phyloP scores from a whole-genome alignment of 2,113 vertebrate genomes.

The Echinops telfairi region DNA sequence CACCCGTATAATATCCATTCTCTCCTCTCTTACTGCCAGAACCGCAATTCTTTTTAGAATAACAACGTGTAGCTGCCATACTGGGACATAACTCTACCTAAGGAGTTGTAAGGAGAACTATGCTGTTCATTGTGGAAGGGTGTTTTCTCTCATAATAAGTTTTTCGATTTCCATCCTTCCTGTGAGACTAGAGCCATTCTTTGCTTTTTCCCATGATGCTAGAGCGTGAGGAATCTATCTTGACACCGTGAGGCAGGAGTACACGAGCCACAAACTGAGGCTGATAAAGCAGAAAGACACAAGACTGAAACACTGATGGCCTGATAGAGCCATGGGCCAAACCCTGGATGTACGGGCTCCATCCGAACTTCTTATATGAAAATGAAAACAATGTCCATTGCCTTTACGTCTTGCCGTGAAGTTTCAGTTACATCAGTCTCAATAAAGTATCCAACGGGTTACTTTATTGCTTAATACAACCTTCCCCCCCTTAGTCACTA shows the following conservation, averaged over 20 bases:
- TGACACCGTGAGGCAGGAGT: not conserved
- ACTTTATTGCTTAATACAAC: not conserved
- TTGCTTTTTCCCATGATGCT: not conserved
- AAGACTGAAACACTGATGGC: not conserved
- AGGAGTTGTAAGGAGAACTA: not conserved
- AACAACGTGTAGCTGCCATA: not conserved
- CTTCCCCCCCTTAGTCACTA: not conserved
- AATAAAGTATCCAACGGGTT: not conserved
- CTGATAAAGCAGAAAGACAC: not conserved
- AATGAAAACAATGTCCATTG: slow-evolving; percentile 19
- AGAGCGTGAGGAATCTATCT: not conserved
- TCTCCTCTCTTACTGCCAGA: not conserved
- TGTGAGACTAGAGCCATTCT: not conserved
- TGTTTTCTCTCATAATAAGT: slow-evolving; percentile 11
- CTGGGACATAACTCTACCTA: not conserved
- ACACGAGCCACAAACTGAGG: not conserved
- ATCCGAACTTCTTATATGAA: not conserved
- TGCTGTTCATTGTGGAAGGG: not conserved
- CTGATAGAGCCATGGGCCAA: not conserved
- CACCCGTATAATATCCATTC: not conserved
- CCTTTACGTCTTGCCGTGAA: not conserved
- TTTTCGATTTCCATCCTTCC: not conserved
- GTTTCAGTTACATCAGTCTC: not conserved
- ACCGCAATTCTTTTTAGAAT: not conserved
- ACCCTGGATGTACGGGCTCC: not conserved